phyloP scores from a whole-genome alignment of 2,888 invertebrate species.

The Tipula helvola region DNA sequence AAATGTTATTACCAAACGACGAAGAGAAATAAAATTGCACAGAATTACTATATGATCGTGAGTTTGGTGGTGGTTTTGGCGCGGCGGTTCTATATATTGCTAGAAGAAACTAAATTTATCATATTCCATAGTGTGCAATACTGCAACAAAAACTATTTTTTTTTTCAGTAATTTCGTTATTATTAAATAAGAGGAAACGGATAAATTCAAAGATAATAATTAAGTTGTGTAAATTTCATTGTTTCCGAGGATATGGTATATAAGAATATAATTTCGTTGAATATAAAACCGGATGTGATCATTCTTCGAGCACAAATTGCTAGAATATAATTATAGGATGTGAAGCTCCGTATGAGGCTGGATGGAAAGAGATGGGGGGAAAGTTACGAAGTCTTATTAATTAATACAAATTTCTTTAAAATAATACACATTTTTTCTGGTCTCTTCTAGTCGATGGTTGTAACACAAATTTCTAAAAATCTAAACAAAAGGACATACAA shows the following conservation, averaged over 20 bases:
- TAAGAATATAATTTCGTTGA: background rate
- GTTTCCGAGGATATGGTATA: background rate
- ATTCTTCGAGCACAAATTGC: background rate
- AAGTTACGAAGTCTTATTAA: background rate
- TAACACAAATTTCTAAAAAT: background rate
- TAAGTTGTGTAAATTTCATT: background rate
- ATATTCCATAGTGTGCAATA: background rate
- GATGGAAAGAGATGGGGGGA: background rate
- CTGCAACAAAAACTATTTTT: background rate
- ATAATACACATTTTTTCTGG: background rate
- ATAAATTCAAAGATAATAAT: constrained; percentile 9
- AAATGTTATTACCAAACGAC: background rate
- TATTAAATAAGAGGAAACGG: constrained; percentile 6
- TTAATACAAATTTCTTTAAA: background rate
- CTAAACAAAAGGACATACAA: background rate
- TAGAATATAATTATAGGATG: background rate
- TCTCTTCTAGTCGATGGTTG: background rate
- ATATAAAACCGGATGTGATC: background rate
- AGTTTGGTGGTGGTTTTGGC: background rate
- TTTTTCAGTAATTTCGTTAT: background rate
- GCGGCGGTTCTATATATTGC: background rate
- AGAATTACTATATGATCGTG: background rate
- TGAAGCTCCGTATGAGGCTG: background rate
- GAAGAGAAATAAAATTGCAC: background rate
- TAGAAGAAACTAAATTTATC: background rate